Percentiles rank a stretch among this genome's conserved stretches.
These are phyloP conservation scores for Tiliacea citrago DNA, from an alignment of 2,888 invertebrate genomes.

Conservation along the genomic window DNA sequence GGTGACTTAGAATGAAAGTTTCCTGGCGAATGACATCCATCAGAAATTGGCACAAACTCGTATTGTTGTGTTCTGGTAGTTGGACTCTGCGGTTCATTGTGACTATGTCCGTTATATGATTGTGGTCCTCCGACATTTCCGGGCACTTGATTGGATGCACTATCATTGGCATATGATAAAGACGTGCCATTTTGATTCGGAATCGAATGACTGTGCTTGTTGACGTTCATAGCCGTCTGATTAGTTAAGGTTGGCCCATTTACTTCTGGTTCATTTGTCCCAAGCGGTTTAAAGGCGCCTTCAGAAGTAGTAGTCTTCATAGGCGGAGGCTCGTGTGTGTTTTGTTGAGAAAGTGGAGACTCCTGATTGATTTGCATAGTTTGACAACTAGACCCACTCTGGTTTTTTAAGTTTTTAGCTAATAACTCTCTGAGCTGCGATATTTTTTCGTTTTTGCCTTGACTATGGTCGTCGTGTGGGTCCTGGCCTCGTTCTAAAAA, in stretches of 20 bases:
- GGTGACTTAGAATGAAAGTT: slow-evolving; percentile 87
- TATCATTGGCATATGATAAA: slow-evolving; percentile 72
- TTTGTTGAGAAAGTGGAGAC: slow-evolving; percentile 69
- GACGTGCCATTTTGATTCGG: slow-evolving; percentile 79
- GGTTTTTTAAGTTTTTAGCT: slow-evolving; percentile 92
- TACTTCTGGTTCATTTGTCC: slow-evolving; percentile 68
- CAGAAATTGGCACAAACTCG: slow-evolving; percentile 96
- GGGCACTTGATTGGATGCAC: slow-evolving; percentile 71
- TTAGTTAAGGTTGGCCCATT: slow-evolving; percentile 74
- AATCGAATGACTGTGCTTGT: slow-evolving; percentile 74
- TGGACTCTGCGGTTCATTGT: slow-evolving; percentile 93
- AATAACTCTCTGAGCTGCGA: slow-evolving; percentile 94
- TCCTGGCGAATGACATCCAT: slow-evolving; percentile 93
- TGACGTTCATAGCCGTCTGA: slow-evolving; percentile 69
- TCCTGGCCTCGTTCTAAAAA: slow-evolving; percentile 87
- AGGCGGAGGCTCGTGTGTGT: slow-evolving; percentile 72
- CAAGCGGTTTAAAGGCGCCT: slow-evolving; percentile 82
- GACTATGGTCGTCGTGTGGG: slow-evolving; percentile 87
- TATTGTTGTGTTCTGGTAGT: slow-evolving; percentile 95
- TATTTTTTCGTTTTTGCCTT: slow-evolving; percentile 92
- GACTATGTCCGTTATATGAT: slow-evolving; percentile 83
- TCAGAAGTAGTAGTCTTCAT: slow-evolving; percentile 75
- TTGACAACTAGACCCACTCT: slow-evolving; percentile 81
- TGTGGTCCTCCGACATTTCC: slow-evolving; percentile 73
- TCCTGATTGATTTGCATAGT: slow-evolving; percentile 74